Percentiles rank a stretch among this genome's conserved stretches.
phyloP scores from a whole-genome alignment of 23 tunicate genomes.

The Styela clava region DNA sequence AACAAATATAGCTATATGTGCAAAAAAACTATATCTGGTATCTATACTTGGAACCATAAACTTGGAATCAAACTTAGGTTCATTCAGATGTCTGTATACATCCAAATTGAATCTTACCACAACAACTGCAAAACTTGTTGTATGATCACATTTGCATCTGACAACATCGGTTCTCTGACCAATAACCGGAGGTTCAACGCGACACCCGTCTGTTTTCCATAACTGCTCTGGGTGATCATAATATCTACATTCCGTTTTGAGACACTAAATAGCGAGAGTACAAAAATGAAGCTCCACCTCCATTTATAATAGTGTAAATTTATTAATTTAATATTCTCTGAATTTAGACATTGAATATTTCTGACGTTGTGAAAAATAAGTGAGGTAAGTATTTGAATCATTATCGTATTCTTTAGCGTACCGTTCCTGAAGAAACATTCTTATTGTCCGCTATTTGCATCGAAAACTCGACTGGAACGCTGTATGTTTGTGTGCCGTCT shows the following conservation, averaged over 20 bases:
- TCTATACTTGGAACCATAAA: too few species aligned
- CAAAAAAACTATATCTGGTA: too few species aligned
- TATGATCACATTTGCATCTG: slow-evolving; percentile 50
- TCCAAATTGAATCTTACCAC: slow-evolving; percentile 42
- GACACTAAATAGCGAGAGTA: slow-evolving; percentile 22
- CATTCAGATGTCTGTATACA: too few species aligned
- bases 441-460: slow-evolving; percentile 11
- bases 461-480: slow-evolving; percentile 40
- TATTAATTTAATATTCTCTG: too few species aligned
- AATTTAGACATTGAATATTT: too few species aligned
- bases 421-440: background rate
- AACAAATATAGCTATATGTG: too few species aligned
- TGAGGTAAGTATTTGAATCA: too few species aligned
- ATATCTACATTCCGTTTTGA: slow-evolving; percentile 37
- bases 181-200: background rate
- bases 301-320: too few species aligned
- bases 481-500: slow-evolving; percentile 29
- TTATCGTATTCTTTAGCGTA: background rate
- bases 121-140: slow-evolving; percentile 67
- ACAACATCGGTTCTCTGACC: slow-evolving; percentile 19
- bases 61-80: too few species aligned
- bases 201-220: slow-evolving; percentile 55
- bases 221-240: slow-evolving; percentile 32
- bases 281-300: too few species aligned
- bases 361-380: too few species aligned